A percentile compares a stretch with the other conserved stretches of the same genome.
These are phyloP conservation scores for Chaetura pelagica DNA, from an alignment of 2,113 vertebrate species.

Conservation along the genomic window DNA sequence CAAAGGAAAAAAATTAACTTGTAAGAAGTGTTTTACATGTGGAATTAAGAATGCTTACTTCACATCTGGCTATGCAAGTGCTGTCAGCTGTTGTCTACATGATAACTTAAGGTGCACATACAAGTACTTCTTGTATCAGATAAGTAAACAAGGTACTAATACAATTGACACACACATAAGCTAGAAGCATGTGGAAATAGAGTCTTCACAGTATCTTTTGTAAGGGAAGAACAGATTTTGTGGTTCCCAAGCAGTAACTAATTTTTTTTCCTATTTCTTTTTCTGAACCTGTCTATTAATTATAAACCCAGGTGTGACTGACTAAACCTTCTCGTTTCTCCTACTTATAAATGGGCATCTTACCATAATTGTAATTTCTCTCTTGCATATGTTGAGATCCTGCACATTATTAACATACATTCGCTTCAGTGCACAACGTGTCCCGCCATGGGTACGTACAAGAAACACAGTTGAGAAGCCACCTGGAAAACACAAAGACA, in stretches of 20 bases:
- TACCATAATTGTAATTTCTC: slow-evolving; percentile 98
- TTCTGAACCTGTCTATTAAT: background rate
- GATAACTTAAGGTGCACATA: background rate
- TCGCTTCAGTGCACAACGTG: slow-evolving; percentile 91
- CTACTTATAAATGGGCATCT: slow-evolving; percentile 34
- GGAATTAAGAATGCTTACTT: background rate
- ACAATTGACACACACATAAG: fast-evolving
- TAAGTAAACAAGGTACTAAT: background rate
- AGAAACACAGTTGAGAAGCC: slow-evolving; percentile 97
- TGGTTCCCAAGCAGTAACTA: background rate
- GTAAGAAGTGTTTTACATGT: background rate
- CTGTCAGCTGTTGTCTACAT: too few species aligned
- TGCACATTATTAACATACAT: slow-evolving; percentile 95
- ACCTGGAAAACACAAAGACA: slow-evolving; percentile 71
- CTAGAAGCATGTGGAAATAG: background rate
- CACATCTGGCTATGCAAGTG: background rate
- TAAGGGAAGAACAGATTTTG: background rate
- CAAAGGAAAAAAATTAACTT: too few species aligned
- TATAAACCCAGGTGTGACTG: background rate
- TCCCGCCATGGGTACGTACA: slow-evolving; percentile 88
- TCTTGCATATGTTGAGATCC: slow-evolving; percentile 94
- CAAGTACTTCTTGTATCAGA: background rate
- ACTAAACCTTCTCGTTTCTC: background rate
- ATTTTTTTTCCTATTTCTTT: too few species aligned
- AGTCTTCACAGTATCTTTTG: background rate